These are phyloP conservation scores for Hemicrepidius hirtus DNA, from an alignment of 2,888 invertebrate genomes.

Conservation along the genomic window DNA sequence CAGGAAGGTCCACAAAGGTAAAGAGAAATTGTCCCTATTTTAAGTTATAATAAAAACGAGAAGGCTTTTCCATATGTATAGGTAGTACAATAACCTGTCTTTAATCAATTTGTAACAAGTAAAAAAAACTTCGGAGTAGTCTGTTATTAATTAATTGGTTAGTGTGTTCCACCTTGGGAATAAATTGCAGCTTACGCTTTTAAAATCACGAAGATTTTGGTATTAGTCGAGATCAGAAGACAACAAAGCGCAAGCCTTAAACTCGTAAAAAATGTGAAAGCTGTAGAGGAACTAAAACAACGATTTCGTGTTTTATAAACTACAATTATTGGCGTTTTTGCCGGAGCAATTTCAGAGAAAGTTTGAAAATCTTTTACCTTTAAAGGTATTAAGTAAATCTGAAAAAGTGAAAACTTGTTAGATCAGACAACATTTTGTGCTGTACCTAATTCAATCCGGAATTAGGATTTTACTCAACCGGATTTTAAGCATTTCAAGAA, in stretches of 20 bases:
- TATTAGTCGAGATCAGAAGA: neutral
- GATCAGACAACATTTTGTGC: neutral
- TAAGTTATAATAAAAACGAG: conserved; percentile 6
- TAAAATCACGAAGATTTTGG: neutral
- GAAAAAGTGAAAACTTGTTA: conserved; percentile 9
- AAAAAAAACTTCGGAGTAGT: neutral
- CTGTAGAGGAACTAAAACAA: conserved; percentile 13
- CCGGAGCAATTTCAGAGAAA: neutral
- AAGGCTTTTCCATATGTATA: neutral
- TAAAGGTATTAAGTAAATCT: neutral
- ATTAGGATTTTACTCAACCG: neutral
- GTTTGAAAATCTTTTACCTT: conserved; percentile 4
- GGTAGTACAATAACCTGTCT: neutral
- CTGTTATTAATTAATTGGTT: too few relatives aligned
- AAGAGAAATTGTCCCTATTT: conserved; percentile 22
- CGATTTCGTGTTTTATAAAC: neutral
- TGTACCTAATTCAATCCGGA: neutral
- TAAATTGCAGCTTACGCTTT: too few relatives aligned
- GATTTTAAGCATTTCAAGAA: too few relatives aligned
- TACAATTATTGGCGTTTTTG: too few relatives aligned
- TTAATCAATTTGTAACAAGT: neutral
- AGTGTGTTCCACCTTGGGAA: neutral
- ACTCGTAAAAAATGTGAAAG: conserved; percentile 17
- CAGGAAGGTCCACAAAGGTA: neutral
- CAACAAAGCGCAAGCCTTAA: neutral